Conservation (phyloP, 37 sponge, comb jelly and placozoan species). For the Halisarca cf. caerulea region DNA sequence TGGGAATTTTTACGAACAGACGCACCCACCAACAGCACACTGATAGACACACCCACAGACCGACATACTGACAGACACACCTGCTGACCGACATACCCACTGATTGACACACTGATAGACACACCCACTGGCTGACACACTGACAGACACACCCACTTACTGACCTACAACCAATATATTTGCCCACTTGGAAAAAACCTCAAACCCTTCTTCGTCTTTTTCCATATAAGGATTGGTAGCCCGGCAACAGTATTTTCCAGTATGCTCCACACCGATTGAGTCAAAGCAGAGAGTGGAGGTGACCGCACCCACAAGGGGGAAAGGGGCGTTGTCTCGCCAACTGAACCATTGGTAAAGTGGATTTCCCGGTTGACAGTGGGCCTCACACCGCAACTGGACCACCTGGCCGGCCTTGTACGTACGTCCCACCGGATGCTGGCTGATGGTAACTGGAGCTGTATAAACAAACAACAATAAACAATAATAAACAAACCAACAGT, state of each 20-base stretch:
- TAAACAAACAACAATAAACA: neutral
- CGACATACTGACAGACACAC: no score
- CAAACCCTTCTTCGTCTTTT: neutral
- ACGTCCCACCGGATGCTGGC: neutral
- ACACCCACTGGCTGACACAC: no score
- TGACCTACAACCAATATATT: slow-evolving; percentile 2
- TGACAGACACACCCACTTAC: no score
- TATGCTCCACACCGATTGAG: neutral
- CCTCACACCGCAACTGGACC: slow-evolving; percentile 4
- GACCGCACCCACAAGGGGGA: neutral
- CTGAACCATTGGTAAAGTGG: slow-evolving; percentile 25
- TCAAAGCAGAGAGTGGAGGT: neutral
- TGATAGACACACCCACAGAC: no score
- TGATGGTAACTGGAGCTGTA: neutral
- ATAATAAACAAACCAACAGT: neutral
- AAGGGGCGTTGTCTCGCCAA: no score
- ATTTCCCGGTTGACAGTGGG: neutral
- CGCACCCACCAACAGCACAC: no score
- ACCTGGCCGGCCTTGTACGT: neutral
- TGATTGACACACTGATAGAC: no score
- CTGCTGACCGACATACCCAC: no score
- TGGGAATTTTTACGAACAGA: no score
- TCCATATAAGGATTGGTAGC: slow-evolving; percentile 6
- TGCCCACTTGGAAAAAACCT: slow-evolving; percentile 9
- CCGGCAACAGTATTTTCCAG: slow-evolving; percentile 26